These are phyloP conservation scores for Meloidogyne floridensis DNA, from an alignment of 1,140 invertebrate genomes.

Conservation along the genomic window DNA sequence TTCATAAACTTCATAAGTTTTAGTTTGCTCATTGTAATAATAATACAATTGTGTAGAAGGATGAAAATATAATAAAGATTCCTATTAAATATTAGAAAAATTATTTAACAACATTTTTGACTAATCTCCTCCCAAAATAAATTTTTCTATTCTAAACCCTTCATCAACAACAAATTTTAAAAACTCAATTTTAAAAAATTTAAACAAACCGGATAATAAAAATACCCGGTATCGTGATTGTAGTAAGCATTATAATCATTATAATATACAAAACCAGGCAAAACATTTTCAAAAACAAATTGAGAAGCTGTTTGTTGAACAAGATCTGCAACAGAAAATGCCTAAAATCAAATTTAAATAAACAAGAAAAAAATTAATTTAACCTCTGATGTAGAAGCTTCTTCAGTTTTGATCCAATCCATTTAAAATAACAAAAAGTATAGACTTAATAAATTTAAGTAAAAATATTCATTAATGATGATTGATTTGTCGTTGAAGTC, in stretches of 20 bases:
- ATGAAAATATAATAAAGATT: conserved; percentile 22
- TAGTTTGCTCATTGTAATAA: neutral
- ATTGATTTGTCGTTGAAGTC: too few relatives aligned
- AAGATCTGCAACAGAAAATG: conserved; percentile 19
- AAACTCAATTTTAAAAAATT: neutral
- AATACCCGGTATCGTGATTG: conserved; percentile 21
- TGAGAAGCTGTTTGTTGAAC: conserved; percentile 24
- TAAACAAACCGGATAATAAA: conserved; percentile 20
- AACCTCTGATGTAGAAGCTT: too few relatives aligned
- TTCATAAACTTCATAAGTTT: conserved; percentile 12
- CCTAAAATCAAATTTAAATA: neutral
- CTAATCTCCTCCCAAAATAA: too few relatives aligned
- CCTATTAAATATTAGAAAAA: conserved; percentile 6
- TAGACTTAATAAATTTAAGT: too few relatives aligned
- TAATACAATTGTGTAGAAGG: conserved; percentile 15
- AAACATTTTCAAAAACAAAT: conserved; percentile 14
- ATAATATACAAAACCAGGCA: conserved; percentile 4
- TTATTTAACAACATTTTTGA: too few relatives aligned
- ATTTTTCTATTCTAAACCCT: too few relatives aligned
- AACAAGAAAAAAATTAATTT: too few relatives aligned
- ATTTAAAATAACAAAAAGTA: too few relatives aligned
- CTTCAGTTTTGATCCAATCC: too few relatives aligned
- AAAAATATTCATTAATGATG: too few relatives aligned
- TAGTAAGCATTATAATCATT: conserved; percentile 21
- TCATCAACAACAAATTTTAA: neutral